Base-by-base conservation (phyloP, 2,797 vertebrate genomes). In the Onychomys leucogaster region DNA sequence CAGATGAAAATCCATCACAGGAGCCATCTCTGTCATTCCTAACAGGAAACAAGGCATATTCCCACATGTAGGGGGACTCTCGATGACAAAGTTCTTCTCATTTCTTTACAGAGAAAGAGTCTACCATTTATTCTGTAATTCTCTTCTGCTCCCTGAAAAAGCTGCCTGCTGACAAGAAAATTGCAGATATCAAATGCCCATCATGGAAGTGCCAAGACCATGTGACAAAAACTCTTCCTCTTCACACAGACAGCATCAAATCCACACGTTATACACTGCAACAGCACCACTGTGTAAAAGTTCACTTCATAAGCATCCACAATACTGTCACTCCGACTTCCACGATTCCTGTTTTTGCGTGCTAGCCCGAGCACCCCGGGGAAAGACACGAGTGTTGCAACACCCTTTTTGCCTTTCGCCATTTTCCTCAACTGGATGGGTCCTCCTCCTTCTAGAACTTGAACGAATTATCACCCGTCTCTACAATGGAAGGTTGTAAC, bases 391-490 rank as follows among this genome's bases (percentile, higher is more conserved):
- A 14, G 5, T 75, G 82, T 61, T 12, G 12, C 78, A 94, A 96
- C 0, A 77, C 17, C n/a, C 87, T 63, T 88, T 88, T 92, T 6
- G n/a, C 82, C 69, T 76, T 96, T 90, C 82, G 93, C 61, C 73
- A 32, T 91, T 91, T 95, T 84, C 65, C 83, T 89, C 90, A 90
- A 89, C 49, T 49, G 43, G 82, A 73, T 59, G 85, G 16, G 73
- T 93, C 82, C 55, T 80, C 83, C 87, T 76, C 34, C 73, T 83
- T 85, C 34, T 37, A 75, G 32, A 75, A 37, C 89, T 17, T 16
- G 43, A n/a, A 52, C 57, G 37, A 83, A 69, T 71, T 61, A 71
- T 83, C 73, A 76, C 21, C 43, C 57, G 95, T n/a, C 87, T 91
- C 91, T 73, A 84, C 46, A 84, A 69, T 29, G 14, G 23, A n/a